Conservation (phyloP, 2,797 vertebrate genomes). For the Petrocephalus sullivani region DNA sequence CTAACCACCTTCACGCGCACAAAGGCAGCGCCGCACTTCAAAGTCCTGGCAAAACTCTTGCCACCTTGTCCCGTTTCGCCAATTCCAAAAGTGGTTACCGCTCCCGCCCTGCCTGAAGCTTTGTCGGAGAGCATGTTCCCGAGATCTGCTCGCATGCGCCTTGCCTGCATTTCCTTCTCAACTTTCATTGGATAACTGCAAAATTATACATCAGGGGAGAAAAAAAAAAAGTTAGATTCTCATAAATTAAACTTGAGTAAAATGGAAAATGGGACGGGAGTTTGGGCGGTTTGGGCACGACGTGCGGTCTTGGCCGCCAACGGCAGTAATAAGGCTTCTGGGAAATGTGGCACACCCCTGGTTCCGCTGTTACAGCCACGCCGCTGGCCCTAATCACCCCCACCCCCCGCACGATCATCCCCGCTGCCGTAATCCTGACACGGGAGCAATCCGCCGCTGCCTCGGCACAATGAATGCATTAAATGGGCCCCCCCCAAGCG, state of each 20-base stretch:
- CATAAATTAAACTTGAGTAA: not conserved
- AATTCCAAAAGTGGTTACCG: not conserved
- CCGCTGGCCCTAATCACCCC: slow-evolving; percentile 20
- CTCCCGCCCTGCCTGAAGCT: not conserved
- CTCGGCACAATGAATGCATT: slow-evolving; percentile 24
- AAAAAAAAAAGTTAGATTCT: not conserved
- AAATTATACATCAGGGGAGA: not conserved
- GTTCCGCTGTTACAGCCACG: slow-evolving; percentile 21
- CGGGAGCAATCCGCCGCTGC: slow-evolving; percentile 16
- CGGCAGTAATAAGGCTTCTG: slow-evolving; percentile 1
- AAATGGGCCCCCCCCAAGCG: slow-evolving; percentile 14
- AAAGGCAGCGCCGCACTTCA: not conserved
- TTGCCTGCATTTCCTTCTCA: not conserved
- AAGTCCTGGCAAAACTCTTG: not conserved
- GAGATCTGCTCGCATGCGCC: not conserved
- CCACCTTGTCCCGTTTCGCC: not conserved
- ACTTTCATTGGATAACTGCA: not conserved
- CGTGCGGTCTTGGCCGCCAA: not conserved
- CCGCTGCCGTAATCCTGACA: slow-evolving; percentile 28
- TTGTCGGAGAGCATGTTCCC: not conserved
- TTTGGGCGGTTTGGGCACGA: not conserved
- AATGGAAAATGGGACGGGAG: not conserved
- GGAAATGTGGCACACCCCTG: not conserved
- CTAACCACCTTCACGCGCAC: not conserved
- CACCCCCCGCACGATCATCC: slow-evolving; percentile 15